Base-by-base conservation (phyloP, 2,888 invertebrate species). In the Agonopterix alstromeriana region DNA sequence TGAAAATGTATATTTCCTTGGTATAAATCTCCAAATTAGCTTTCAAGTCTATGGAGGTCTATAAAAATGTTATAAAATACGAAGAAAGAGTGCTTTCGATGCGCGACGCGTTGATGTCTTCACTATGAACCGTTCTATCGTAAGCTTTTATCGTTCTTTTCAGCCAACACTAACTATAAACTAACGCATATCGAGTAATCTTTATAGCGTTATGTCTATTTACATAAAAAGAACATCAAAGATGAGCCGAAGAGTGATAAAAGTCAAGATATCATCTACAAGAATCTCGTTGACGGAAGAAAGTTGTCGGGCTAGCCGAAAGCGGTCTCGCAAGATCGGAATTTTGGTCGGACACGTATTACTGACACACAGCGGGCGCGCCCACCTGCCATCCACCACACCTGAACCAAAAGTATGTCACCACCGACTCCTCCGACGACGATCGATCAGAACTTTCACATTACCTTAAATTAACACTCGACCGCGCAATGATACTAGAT, bases 361-460 rank as follows among this genome's bases (percentile, higher is more conserved):
- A 73, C 70, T 74, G 73, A 73, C 73, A 73, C 72, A 73, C 70
- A 72, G 73, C 67, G 70, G 77, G 71, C 85, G 82, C 86, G 76
- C 85, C 84, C 85, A 84, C 85, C 83, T 84, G 82, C 73, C 73
- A n/a, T 3, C 27, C 65, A 74, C 78, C 81, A 76, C 84, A 83
- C 84, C 83, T 83, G 85, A 82, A 70, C 74, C 77, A 84, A 84
- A 87, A 86, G 87, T 88, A 73, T 88, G 87, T 86, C 87, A 87
- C 72, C 79, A 65, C 73, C 75, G 75, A 83, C 83, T 84, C 82
- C 76, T 82, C 78, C 75, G 77, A 77, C 79, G 63, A 58, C 78
- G 77, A 79, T 76, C 77, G 73, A 80, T 81, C 77, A 73, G 72
- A 80, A 87, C 87, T 88, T 88, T 88, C 88, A 88, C 88, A 85